These are phyloP conservation scores for Macrosteles quadrilineatus DNA, from an alignment of 1,140 invertebrate species.

Conservation along the genomic window DNA sequence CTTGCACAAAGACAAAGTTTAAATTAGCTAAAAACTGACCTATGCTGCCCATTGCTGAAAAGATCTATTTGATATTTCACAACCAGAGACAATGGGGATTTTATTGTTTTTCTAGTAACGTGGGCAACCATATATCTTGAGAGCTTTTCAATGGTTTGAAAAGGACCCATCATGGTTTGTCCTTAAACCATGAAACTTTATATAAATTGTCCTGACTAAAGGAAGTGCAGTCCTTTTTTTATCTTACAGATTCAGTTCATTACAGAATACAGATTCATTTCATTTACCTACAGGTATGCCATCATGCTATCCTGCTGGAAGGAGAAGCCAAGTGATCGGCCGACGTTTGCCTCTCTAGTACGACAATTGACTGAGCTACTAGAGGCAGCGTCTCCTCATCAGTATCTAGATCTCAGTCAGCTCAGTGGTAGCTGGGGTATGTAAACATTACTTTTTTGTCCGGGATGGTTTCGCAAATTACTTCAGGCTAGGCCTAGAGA, in stretches of 20 bases:
- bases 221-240: background rate
- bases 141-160: background rate
- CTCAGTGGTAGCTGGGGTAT: background rate
- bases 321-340: slow-evolving; percentile 68
- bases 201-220: background rate
- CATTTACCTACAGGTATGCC: slow-evolving; percentile 62
- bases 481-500: too few relatives aligned
- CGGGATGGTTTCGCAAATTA: too few relatives aligned
- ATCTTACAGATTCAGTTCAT: background rate
- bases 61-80: background rate
- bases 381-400: slow-evolving; percentile 51
- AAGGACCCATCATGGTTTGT: background rate
- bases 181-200: background rate
- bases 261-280: background rate
- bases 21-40: background rate
- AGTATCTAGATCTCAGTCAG: slow-evolving; percentile 53
- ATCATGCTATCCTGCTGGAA: slow-evolving; percentile 88
- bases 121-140: background rate
- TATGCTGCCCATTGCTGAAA: too few relatives aligned
- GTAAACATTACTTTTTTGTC: too few relatives aligned
- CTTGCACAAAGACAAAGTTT: background rate
- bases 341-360: slow-evolving; percentile 72
- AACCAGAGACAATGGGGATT: background rate
- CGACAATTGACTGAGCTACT: slow-evolving; percentile 64
- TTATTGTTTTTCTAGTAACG: background rate